Conservation (phyloP, 2,888 invertebrate genomes). For the Aleiodes testaceus region DNA sequence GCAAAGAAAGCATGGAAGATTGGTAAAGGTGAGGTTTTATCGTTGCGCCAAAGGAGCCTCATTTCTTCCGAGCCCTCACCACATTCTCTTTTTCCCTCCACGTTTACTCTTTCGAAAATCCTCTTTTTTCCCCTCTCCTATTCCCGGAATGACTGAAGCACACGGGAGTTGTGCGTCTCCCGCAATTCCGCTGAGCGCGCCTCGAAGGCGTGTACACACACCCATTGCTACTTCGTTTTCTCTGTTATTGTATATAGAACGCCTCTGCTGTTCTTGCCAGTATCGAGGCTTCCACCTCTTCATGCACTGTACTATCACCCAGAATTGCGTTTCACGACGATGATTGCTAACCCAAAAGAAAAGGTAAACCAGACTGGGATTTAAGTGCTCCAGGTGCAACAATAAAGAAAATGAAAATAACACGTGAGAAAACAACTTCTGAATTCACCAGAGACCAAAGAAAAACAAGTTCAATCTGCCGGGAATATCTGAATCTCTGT, state of each 20-base stretch:
- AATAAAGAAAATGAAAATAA: conserved; percentile 16
- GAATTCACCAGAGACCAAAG: background rate
- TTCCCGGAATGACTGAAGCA: background rate
- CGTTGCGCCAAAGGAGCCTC: conserved; percentile 22
- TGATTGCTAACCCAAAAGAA: conserved; percentile 33
- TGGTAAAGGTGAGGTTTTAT: conserved; percentile 33
- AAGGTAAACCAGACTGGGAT: conserved; percentile 28
- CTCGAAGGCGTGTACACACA: conserved; percentile 25
- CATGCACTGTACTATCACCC: conserved; percentile 13
- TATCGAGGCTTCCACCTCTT: conserved; percentile 22
- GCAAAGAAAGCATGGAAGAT: conserved; percentile 13
- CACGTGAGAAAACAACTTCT: conserved; percentile 14
- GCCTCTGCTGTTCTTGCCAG: conserved; percentile 9
- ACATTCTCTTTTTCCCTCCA: background rate
- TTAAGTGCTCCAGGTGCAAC: conserved; percentile 22
- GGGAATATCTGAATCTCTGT: too few relatives aligned
- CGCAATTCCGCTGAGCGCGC: conserved; percentile 28
- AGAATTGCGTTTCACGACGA: conserved; percentile 19
- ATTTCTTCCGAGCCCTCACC: conserved; percentile 12
- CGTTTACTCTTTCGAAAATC: too few relatives aligned
- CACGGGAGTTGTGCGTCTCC: conserved; percentile 19
- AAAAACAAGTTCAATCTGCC: too few relatives aligned
- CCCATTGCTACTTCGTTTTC: conserved; percentile 14
- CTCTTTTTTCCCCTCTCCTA: background rate
- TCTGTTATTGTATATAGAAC: conserved; percentile 25